Percentiles rank a stretch among this genome's conserved stretches.
These are phyloP conservation scores for Planococcus citri DNA, from an alignment of 1,140 invertebrate genomes.

Conservation along the genomic window DNA sequence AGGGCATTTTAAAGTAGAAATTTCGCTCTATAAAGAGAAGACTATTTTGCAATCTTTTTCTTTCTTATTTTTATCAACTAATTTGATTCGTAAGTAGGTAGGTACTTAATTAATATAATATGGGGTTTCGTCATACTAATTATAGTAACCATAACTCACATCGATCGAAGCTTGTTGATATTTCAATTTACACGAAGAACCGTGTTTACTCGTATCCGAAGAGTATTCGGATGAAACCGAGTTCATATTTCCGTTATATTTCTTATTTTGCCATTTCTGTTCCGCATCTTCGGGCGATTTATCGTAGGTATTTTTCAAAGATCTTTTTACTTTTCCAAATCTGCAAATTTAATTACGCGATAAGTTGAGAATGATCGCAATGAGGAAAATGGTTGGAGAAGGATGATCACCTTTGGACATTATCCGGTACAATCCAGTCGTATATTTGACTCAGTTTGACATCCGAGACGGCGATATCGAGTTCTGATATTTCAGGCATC, in stretches of 20 bases:
- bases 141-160: not conserved
- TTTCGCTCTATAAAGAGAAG: too few relatives aligned
- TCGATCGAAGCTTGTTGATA: conserved; percentile 12
- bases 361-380: too few relatives aligned
- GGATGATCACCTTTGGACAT: not conserved
- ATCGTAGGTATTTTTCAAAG: not conserved
- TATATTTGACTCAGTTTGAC: conserved; percentile 82
- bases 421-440: conserved; percentile 58
- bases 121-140: too few relatives aligned
- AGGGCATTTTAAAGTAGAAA: too few relatives aligned
- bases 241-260: not conserved
- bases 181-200: not conserved
- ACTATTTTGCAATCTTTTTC: too few relatives aligned
- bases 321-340: conserved; percentile 4
- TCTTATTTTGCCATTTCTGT: not conserved
- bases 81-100: too few relatives aligned
- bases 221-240: not conserved
- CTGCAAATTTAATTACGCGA: not conserved
- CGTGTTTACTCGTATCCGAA: not conserved
- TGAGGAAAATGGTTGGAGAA: not conserved
- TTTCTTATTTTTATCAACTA: too few relatives aligned
- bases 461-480: conserved; percentile 80
- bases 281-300: not conserved
- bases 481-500: conserved; percentile 81
- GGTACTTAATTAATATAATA: too few relatives aligned